Conservation (phyloP, 2,888 invertebrate species). For the Agriopis aurantiaria region DNA sequence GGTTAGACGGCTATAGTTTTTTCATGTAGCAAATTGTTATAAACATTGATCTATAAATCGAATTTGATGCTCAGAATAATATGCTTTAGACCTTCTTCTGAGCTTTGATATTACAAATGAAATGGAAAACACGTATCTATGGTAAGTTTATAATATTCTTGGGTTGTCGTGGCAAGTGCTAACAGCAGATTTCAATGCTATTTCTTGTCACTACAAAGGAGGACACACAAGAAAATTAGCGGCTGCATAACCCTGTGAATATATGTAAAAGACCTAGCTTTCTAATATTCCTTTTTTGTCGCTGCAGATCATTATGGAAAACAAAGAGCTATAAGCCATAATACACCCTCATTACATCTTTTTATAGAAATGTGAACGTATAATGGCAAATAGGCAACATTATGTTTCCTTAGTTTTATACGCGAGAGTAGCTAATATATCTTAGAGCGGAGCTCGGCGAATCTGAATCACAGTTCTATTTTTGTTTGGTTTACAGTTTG, state of each 20-base stretch:
- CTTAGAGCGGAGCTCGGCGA: slow-evolving; percentile 45
- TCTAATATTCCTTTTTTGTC: slow-evolving; percentile 21
- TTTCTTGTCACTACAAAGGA: background rate
- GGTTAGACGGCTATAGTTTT: no score
- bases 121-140: no score
- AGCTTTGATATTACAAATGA: no score
- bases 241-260: slow-evolving; percentile 3
- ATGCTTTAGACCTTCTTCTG: no score
- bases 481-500: slow-evolving; percentile 47
- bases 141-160: background rate
- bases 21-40: no score
- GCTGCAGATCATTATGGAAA: slow-evolving; percentile 37
- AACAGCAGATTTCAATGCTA: background rate
- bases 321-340: slow-evolving; percentile 38
- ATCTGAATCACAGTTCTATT: slow-evolving; percentile 58
- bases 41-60: no score
- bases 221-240: slow-evolving; percentile 8
- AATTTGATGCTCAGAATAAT: no score
- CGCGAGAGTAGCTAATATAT: slow-evolving; percentile 46
- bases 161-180: background rate
- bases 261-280: slow-evolving; percentile 11
- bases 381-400: slow-evolving; percentile 51
- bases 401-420: slow-evolving; percentile 49
- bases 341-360: slow-evolving; percentile 35
- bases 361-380: slow-evolving; percentile 50